Evolutionary conservation across 2,888 invertebrate species (phyloP).

Genomic region (Cylloceria caligata): DNA sequence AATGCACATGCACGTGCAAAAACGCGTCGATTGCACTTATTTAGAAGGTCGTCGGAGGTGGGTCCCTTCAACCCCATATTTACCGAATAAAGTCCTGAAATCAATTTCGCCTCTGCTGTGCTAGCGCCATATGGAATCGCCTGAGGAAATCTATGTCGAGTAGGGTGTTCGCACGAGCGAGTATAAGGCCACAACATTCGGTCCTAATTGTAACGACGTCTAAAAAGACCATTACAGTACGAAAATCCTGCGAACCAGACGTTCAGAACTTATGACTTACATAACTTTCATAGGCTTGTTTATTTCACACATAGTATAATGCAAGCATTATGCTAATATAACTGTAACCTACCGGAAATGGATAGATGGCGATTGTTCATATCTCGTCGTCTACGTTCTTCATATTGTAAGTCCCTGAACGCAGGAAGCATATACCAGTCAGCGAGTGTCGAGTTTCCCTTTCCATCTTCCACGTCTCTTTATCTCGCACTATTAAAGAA

Average conservation of each 20-base stretch:
- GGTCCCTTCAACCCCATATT: too few relatives aligned
- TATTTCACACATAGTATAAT: slow-evolving; percentile 11
- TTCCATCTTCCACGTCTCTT: slow-evolving; percentile 63
- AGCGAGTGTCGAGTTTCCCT: slow-evolving; percentile 66
- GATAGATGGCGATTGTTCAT: slow-evolving; percentile 46
- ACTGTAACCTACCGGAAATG: slow-evolving; percentile 45
- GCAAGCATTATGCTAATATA: slow-evolving; percentile 25
- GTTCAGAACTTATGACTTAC: slow-evolving; percentile 10
- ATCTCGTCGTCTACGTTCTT: slow-evolving; percentile 56
- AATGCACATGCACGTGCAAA: too few relatives aligned
- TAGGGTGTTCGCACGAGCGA: too few relatives aligned
- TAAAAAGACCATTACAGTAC: background rate
- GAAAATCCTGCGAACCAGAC: background rate
- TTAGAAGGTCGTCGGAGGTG: too few relatives aligned
- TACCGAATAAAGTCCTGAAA: too few relatives aligned
- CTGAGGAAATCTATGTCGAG: too few relatives aligned
- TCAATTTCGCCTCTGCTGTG: too few relatives aligned
- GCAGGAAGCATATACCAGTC: slow-evolving; percentile 37
- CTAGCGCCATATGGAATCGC: too few relatives aligned
- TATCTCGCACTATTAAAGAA: slow-evolving; percentile 57
- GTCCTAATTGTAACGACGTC: background rate
- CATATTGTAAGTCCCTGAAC: slow-evolving; percentile 35
- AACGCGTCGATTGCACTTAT: too few relatives aligned
- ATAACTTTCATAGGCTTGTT: slow-evolving; percentile 1
- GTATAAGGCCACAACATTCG: too few relatives aligned